Conservation (phyloP, 1,140 invertebrate genomes). For the Chironomus striatipennis region DNA sequence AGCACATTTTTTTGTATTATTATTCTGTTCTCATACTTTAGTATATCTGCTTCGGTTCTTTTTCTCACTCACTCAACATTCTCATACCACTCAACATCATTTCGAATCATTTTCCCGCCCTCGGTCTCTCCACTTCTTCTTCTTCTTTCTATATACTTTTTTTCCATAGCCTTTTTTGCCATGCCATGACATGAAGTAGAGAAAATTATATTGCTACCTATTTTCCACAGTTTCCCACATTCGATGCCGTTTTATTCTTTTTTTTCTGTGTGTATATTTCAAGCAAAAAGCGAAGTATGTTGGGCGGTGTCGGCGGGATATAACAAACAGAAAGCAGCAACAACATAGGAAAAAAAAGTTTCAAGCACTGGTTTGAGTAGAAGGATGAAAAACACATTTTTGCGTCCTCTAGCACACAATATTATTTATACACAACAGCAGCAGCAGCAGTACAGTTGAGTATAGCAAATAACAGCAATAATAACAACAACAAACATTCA, state of each 20-base stretch:
- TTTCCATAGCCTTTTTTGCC: conserved; percentile 9
- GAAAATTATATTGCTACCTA: conserved; percentile 24
- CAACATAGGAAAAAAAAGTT: neutral
- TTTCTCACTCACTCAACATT: neutral
- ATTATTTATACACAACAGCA: neutral
- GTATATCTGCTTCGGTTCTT: neutral
- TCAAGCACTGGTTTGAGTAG: neutral
- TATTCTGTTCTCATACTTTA: conserved; percentile 16
- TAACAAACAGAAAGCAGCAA: conserved; percentile 2
- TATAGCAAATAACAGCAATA: neutral
- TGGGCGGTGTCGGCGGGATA: conserved; percentile 5
- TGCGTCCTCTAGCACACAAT: conserved; percentile 11
- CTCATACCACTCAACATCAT: neutral
- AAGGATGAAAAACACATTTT: conserved; percentile 14
- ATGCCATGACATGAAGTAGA: conserved; percentile 20
- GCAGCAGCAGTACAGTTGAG: neutral
- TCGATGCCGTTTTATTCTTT: neutral
- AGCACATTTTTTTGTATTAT: conserved; percentile 16
- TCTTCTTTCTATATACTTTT: neutral
- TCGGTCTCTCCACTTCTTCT: neutral
- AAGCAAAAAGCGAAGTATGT: neutral
- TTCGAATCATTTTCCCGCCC: neutral
- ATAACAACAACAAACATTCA: too few species aligned
- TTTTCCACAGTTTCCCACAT: conserved; percentile 18
- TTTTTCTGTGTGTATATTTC: neutral